Evolutionary conservation across 1,140 invertebrate genomes (phyloP), one percentile per base, ranked within the genome.

Genomic region (Triops longicaudatus): DNA sequence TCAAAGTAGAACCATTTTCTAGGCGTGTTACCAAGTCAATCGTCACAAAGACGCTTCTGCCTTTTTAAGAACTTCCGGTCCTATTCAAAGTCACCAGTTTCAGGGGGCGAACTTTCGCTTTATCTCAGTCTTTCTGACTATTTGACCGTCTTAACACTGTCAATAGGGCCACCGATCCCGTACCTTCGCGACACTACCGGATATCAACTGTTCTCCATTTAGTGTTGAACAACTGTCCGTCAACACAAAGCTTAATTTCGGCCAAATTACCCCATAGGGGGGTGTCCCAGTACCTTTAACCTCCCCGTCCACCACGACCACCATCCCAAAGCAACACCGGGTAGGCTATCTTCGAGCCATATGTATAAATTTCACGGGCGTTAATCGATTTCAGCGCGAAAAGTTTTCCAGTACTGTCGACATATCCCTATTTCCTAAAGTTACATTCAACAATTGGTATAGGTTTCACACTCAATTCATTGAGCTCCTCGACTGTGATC

Each of bases 51-150:
- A 63, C 22, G 50, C 50, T 63, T 22, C 22, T 63, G 17, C 50
- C 50, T 63, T 63, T 63, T 63, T 63, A 63, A 63, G 50, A 63
- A 63, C 50, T 63, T 63, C 50, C 50, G 50, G 50, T 22, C 50
- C 50, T 37, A 37, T 37, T 4, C 31, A 37, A 37, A 37, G 31
- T 37, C 31, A 14, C 17, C 50, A 9, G 14, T 6, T 17, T 63
- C 44, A 6, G 14, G 14, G 6, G 10, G 14, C 50, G 22, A 22
- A 63, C 50, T 63, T 63, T 63, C 14, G 50, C 50, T 63, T 63
- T 22, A 22, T 63, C 50, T 22, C 50, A 6, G 50, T 63, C 50
- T 63, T 7, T 37, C 31, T 37, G 31, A 37, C 31, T 37, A 37
- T 37, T n/a, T 37, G 31, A 37, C 31, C 31, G 31, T 37, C 31